Base-by-base conservation (phyloP, 2,113 vertebrate genomes). In the Ceyx melanurus region DNA sequence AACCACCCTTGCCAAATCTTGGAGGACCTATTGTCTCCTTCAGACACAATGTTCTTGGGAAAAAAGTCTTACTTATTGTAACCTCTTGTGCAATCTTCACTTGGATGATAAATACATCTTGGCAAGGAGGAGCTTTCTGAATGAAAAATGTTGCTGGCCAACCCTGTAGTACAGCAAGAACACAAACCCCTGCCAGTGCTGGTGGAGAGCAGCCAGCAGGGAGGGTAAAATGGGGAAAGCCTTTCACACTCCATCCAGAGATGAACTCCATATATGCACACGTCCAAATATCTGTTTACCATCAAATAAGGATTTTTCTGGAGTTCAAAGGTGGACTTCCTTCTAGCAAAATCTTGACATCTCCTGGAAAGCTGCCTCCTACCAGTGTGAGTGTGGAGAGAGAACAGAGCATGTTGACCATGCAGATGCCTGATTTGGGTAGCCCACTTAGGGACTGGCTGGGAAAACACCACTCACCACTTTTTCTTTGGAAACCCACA, bases 141-240 rank as follows among this genome's bases (percentile, higher is more conserved):
- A 92, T 93, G 84, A 96, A 93, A 86, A 94, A 92, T 92, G 87
- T 96, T 95, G 91, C 91, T 95, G 95, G 95, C 94, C 84, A 94
- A 86, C 83, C 70, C 82, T 73, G 75, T 84, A 94, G 92, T 83
- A 77, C 93, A 86, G 84, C 92, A 84, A 88, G 91, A 95, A 93
- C 61, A 54, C 45, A 78, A 72, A 7, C 21, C 53, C 60, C 85
- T 94, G 94, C 94, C 96, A 94, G 4, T 35, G 64, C 73, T 56
- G 73, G 78, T 89, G 83, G 73, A 87, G 31, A 7, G 22, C 77
- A 70, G 90, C 96, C 95, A 90, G 84, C 46, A 33, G 0, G 56
- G 94, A 94, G 95, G 93, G 86, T 74, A 91, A 91, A 78, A 73
- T 25, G 56, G 91, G 62, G 95, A 86, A 89, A 95, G 83, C 72